Percentiles rank a stretch among this genome's conserved stretches.
phyloP scores from a whole-genome alignment of 2,113 vertebrate species.

The Perccottus glenii region DNA sequence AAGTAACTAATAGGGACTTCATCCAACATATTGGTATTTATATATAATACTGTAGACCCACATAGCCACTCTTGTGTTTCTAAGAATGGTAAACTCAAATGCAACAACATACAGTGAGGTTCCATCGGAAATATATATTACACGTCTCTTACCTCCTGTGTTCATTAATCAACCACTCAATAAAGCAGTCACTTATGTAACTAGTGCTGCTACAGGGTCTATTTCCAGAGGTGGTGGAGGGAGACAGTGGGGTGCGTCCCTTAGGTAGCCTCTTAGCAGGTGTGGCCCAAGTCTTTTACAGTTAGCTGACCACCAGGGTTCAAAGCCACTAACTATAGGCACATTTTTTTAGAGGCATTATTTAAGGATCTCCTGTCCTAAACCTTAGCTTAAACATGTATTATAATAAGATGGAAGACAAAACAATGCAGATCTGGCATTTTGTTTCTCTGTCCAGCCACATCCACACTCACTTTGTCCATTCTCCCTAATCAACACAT shows the following conservation, averaged over 20 bases:
- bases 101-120: background rate
- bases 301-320: conserved; percentile 43
- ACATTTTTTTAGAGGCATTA: too few species aligned
- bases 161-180: conserved; percentile 50
- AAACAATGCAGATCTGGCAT: too few species aligned
- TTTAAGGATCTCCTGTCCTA: too few species aligned
- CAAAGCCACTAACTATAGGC: conserved; percentile 16
- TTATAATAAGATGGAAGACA: too few species aligned
- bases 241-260: conserved; percentile 37
- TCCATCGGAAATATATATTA: conserved; percentile 21
- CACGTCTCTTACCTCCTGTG: conserved; percentile 16
- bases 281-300: conserved; percentile 28
- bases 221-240: conserved; percentile 68
- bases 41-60: background rate
- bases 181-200: conserved; percentile 50
- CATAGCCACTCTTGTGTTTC: background rate
- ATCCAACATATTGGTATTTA: too few species aligned
- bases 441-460: too few species aligned
- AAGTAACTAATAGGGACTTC: background rate
- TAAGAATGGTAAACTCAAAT: conserved; percentile 27
- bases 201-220: conserved; percentile 52
- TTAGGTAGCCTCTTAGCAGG: conserved; percentile 35
- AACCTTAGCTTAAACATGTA: too few species aligned
- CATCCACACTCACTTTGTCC: too few species aligned
- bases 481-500: too few species aligned